These are phyloP conservation scores for Forbesichthys agassizii DNA, from an alignment of 2,113 vertebrate species.

Conservation along the genomic window DNA sequence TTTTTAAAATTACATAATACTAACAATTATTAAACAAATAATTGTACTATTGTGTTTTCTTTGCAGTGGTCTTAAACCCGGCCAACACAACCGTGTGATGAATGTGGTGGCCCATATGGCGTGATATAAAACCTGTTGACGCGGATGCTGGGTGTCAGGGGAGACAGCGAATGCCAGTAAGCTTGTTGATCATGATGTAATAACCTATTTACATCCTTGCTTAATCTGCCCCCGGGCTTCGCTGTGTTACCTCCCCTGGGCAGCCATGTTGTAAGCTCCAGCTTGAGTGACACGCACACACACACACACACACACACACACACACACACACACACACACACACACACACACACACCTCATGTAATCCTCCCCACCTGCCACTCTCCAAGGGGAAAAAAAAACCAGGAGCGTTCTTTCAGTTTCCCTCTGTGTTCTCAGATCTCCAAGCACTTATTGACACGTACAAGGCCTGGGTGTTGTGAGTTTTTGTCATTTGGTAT, in stretches of 20 bases:
- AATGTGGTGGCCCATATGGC: neutral
- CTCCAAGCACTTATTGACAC: neutral
- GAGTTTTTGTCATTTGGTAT: neutral
- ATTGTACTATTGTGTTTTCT: neutral
- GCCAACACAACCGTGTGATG: conserved; percentile 16
- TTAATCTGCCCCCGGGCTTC: conserved; percentile 56
- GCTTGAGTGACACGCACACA: conserved; percentile 21
- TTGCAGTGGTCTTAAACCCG: neutral
- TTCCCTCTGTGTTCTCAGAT: neutral
- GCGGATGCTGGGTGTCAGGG: conserved; percentile 16
- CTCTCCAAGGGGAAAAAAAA: neutral
- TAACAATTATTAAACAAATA: no score
- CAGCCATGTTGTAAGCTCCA: conserved; percentile 41
- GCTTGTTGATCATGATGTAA: conserved; percentile 60
- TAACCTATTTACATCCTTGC: conserved; percentile 67
- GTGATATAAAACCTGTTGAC: conserved; percentile 41
- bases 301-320: neutral
- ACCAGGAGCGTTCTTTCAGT: neutral
- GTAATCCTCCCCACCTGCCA: no score
- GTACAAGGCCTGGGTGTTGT: neutral
- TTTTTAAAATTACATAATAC: neutral
- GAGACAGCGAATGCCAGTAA: conserved; percentile 34
- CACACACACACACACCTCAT: no score
- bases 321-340: neutral
- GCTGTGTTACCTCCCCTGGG: conserved; percentile 58